phyloP scores from a whole-genome alignment of 2,797 vertebrate genomes.

The Amphiprion clarkii region DNA sequence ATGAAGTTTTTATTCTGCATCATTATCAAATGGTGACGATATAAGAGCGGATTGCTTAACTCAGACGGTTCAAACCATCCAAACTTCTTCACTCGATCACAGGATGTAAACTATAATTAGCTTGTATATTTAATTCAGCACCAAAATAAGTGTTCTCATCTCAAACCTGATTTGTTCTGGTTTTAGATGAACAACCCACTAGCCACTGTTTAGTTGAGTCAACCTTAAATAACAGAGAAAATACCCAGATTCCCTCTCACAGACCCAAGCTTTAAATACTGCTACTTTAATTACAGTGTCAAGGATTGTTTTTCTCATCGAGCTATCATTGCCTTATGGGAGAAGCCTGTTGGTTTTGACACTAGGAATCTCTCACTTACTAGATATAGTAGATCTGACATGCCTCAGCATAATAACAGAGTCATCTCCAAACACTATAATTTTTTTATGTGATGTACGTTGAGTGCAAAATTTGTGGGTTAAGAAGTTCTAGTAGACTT shows the following conservation, averaged over 20 bases:
- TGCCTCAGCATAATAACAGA: constrained; percentile 66
- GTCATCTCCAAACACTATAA: constrained; percentile 63
- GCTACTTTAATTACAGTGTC: constrained; percentile 16
- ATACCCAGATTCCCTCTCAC: not conserved
- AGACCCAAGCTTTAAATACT: constrained; percentile 15
- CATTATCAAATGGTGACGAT: not conserved
- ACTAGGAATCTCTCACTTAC: not conserved
- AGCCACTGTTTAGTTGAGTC: not conserved
- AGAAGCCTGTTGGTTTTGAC: constrained; percentile 19
- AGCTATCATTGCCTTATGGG: not conserved
- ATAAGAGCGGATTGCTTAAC: not conserved
- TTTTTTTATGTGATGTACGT: constrained; percentile 62
- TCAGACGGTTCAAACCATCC: not conserved
- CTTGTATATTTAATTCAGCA: not conserved
- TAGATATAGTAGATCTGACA: constrained; percentile 15
- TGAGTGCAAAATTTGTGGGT: constrained; percentile 52
- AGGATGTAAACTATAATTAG: not conserved
- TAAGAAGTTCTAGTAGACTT: constrained; percentile 39
- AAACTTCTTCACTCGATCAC: not conserved
- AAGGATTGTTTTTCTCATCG: not conserved
- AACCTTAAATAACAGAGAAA: constrained; percentile 18
- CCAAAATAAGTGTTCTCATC: not conserved
- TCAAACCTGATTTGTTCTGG: not conserved
- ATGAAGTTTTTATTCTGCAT: too few species aligned
- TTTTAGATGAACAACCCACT: not conserved